phyloP scores from a whole-genome alignment of 2,797 vertebrate species.

The Meriones psammophilus region DNA sequence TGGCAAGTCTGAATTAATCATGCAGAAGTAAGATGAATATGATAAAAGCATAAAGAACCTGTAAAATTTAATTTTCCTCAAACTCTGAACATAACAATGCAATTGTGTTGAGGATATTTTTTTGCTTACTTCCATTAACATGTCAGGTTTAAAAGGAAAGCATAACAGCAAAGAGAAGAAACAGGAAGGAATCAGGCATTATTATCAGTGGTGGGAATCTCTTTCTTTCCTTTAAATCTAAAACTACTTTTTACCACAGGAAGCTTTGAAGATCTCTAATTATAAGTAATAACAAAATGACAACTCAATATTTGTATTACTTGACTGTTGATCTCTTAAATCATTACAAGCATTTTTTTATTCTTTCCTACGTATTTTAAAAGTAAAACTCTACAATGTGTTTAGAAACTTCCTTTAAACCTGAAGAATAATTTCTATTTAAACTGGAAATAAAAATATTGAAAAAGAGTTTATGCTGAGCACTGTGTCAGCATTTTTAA shows the following conservation, averaged over 20 bases:
- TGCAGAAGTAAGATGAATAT: slow-evolving; percentile 60
- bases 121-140: slow-evolving; percentile 62
- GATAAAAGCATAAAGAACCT: slow-evolving; percentile 58
- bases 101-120: slow-evolving; percentile 21
- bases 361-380: slow-evolving; percentile 56
- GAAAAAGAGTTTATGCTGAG: slow-evolving; percentile 81
- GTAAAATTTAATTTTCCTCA: slow-evolving; percentile 66
- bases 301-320: slow-evolving; percentile 55
- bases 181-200: background rate
- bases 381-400: slow-evolving; percentile 64
- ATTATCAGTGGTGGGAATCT: background rate
- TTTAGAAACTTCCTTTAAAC: slow-evolving; percentile 84
- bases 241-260: slow-evolving; percentile 43
- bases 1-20: slow-evolving; percentile 69
- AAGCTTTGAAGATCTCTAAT: slow-evolving; percentile 33
- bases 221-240: background rate
- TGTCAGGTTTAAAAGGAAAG: background rate
- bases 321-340: slow-evolving; percentile 74
- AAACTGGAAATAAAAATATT: slow-evolving; percentile 85
- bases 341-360: slow-evolving; percentile 70
- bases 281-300: slow-evolving; percentile 60
- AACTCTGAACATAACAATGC: slow-evolving; percentile 42
- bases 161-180: slow-evolving; percentile 12
- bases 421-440: slow-evolving; percentile 80
- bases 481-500: slow-evolving; percentile 84